phyloP scores from a whole-genome alignment of 2,888 invertebrate genomes.

The Linhomoeus sp. region DNA sequence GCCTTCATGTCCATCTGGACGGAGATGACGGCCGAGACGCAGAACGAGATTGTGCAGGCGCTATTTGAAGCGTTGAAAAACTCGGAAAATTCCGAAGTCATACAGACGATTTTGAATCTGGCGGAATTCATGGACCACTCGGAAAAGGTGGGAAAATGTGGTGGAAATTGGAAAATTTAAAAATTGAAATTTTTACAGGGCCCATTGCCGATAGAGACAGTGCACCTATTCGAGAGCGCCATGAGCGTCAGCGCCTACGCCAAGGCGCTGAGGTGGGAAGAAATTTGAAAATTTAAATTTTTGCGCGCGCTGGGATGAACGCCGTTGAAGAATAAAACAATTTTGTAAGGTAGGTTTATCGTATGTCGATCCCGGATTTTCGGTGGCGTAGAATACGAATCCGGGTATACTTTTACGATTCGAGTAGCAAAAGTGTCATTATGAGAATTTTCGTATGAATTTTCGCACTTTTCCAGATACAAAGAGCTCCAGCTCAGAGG shows the following conservation, averaged over 20 bases:
- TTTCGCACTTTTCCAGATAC: too few species aligned
- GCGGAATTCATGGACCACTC: conserved; percentile 99
- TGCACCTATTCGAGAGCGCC: conserved; percentile 69
- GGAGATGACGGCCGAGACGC: conserved; percentile 46
- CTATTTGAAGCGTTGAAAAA: conserved; percentile 49
- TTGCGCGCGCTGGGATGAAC: too few species aligned
- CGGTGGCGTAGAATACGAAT: too few species aligned
- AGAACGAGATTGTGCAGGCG: not conserved
- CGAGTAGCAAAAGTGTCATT: too few species aligned
- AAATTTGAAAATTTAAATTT: conserved; percentile 84
- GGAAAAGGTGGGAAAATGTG: conserved; percentile 41
- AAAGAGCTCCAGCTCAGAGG: conserved; percentile 27
- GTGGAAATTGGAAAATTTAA: not conserved
- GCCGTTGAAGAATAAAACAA: conserved; percentile 34
- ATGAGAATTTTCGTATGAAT: too few species aligned
- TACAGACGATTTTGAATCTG: conserved; percentile 47
- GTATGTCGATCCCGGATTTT: too few species aligned
- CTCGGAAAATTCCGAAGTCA: conserved; percentile 34
- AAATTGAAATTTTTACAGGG: conserved; percentile 38
- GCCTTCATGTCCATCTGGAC: conserved; percentile 99
- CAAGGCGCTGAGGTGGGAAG: conserved; percentile 68
- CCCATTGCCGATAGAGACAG: conserved; percentile 66
- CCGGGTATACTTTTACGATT: too few species aligned
- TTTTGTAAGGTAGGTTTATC: too few species aligned
- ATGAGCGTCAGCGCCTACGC: conserved; percentile 74